Base-by-base conservation (phyloP, 2,888 invertebrate genomes). In the Plagiodera versicolora region DNA sequence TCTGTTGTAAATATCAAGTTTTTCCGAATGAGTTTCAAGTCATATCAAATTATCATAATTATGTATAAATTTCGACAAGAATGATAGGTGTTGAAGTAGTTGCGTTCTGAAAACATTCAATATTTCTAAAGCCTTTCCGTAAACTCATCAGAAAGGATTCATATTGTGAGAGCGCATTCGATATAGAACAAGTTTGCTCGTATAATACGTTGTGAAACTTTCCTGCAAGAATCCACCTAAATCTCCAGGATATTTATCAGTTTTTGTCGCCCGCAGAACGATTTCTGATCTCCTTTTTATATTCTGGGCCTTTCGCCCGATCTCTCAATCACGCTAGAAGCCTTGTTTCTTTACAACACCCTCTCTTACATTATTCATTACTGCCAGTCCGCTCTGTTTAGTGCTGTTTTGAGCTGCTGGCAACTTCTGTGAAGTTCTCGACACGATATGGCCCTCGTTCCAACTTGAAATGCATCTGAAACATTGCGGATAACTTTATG, bases 231-330 rank as follows among this genome's bases (percentile, higher is more conserved):
- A 66, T 75, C 72, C 71, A 70, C 73, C 76, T 77, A 79, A 79
- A 79, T 78, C 78, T 77, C 70, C 67, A 63, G 75, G 77, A 78
- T 80, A 80, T 80, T 80, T 80, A 79, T 80, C 79, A 79, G 79
- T 79, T 80, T 79, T 79, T 79, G 79, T 79, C 79, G 76, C 77
- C 75, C 65, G 71, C 74, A 79, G 78, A 80, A 79, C 80, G 80
- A 80, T 80, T 80, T 77, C 79, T 80, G 80, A 80, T 80, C 79
- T 79, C 80, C 79, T 79, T 80, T 81, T 80, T 80, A 79, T 80
- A 80, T 80, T 80, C 80, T 73, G 75, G 71, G 74, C 79, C 79
- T 76, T 75, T 75, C 79, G 73, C 75, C 74, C 79, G 78, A 80
- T 80, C 80, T 79, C 80, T 80, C 80, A 79, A 79, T 80, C 80